Base-by-base conservation (phyloP, 2,113 vertebrate species). In the Petrocephalus microphthalmus region DNA sequence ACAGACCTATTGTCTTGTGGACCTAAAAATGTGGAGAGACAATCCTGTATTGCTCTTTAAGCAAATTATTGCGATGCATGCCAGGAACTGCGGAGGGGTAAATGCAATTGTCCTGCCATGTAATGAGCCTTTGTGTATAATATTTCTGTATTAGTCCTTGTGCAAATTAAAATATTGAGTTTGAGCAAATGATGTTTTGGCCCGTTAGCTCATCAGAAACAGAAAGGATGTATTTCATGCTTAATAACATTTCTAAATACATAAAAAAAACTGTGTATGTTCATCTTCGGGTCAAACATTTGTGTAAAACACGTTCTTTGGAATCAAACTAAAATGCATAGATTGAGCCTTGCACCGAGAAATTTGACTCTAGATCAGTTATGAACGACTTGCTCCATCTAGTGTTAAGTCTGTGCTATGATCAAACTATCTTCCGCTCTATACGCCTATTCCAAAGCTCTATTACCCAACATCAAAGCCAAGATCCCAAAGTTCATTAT, bases 101-200 rank as follows among this genome's bases (percentile, higher is more conserved):
- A 90, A 91, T 91, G 90, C 0, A 88, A 89, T 91, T 89, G 3
- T 87, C 85, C 7, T n/a, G 19, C 7, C 86, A 88, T 89, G 49
- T 84, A 87, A 89, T 88, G 67, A 87, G 82, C 22, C 53, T 22
- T 67, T 54, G 87, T 89, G 83, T 74, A 89, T 85, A 90, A 89
- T 90, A 82, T 29, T 82, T 74, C 57, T 37, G 47, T 56, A 87
- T 84, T 91, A 87, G 78, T 78, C 64, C 42, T 84, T 87, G 49
- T 71, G 49, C 5, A 88, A 89, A 90, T 81, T 83, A 82, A 85
- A 60, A 67, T 47, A 49, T 89, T 82, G 52, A 83, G 78, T 83
- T 25, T 67, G 37, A n/a, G 49, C 60, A 88, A 87, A 84, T 53
- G 29, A 71, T 71, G 74, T 87, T 54, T 33, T 60, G 71, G 74